Conservation (phyloP, 2,113 vertebrate species). For the Toxotes chatareus region DNA sequence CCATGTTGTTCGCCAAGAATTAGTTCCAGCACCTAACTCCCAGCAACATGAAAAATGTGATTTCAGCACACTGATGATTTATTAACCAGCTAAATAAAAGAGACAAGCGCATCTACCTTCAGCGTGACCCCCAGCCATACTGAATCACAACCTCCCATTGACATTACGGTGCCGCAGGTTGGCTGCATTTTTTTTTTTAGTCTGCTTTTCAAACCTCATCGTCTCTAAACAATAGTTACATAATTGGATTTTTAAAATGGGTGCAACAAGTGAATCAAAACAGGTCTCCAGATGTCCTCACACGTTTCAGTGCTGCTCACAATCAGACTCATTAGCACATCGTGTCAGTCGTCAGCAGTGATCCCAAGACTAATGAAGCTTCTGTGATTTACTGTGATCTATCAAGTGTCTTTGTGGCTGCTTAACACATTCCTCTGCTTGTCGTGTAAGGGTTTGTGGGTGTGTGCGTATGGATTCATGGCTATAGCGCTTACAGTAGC, state of each 20-base stretch:
- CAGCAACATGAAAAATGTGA: conserved; percentile 14
- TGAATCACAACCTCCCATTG: conserved; percentile 22
- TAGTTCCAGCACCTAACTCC: no score
- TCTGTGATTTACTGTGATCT: conserved; percentile 29
- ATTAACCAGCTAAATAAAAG: conserved; percentile 50
- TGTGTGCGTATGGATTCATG: neutral
- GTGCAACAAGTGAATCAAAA: conserved; percentile 32
- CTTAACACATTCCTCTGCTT: neutral
- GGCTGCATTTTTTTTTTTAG: neutral
- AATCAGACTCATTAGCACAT: conserved; percentile 28
- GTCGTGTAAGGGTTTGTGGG: neutral
- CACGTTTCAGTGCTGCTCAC: conserved; percentile 7
- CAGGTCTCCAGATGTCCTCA: conserved; percentile 16
- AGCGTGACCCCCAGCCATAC: conserved; percentile 37
- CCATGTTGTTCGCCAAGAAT: neutral
- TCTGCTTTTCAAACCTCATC: conserved; percentile 52
- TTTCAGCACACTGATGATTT: conserved; percentile 45
- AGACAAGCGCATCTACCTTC: conserved; percentile 37
- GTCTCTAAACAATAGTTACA: conserved; percentile 40
- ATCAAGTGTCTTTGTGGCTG: neutral
- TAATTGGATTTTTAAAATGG: conserved; percentile 48
- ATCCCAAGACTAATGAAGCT: conserved; percentile 46
- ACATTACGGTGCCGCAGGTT: neutral
- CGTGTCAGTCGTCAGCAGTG: conserved; percentile 23
- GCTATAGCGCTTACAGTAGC: neutral